phyloP scores from a whole-genome alignment of 2,797 vertebrate genomes.

The Paguma larvata region DNA sequence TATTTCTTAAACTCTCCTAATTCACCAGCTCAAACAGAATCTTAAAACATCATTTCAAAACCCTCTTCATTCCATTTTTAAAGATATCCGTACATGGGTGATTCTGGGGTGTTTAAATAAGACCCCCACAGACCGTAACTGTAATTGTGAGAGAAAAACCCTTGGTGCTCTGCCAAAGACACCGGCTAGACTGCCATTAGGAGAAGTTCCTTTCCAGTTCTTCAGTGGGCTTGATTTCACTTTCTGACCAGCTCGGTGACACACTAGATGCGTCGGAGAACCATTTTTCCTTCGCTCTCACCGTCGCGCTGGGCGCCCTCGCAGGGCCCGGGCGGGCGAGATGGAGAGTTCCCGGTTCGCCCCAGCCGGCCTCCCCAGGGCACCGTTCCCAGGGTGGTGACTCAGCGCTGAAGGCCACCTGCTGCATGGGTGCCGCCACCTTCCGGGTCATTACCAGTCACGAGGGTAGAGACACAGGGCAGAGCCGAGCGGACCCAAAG shows the following conservation, averaged over 20 bases:
- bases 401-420: slow-evolving; percentile 76
- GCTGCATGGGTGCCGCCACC: not conserved
- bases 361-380: slow-evolving; percentile 13
- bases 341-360: not conserved
- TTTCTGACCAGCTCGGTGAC: not conserved
- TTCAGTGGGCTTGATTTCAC: not conserved
- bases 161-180: not conserved
- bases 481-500: accelerated
- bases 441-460: slow-evolving; percentile 68
- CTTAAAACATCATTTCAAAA: not conserved
- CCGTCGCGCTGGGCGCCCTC: not conserved
- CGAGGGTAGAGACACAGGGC: slow-evolving; percentile 56
- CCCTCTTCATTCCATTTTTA: not conserved
- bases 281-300: not conserved
- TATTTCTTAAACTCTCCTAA: not conserved
- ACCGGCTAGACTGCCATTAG: not conserved
- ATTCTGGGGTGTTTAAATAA: not conserved
- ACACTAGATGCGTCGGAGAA: accelerated
- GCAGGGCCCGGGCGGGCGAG: not conserved
- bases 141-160: not conserved
- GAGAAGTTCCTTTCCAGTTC: not conserved
- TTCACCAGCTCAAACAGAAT: not conserved
- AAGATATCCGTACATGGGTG: not conserved
- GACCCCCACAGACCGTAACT: accelerated
- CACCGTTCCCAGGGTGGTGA: slow-evolving; percentile 68